Evolutionary conservation across 2,888 invertebrate genomes (phyloP), one percentile per base, ranked within the genome.

Genomic region (Caenorhabditis virilis): DNA sequence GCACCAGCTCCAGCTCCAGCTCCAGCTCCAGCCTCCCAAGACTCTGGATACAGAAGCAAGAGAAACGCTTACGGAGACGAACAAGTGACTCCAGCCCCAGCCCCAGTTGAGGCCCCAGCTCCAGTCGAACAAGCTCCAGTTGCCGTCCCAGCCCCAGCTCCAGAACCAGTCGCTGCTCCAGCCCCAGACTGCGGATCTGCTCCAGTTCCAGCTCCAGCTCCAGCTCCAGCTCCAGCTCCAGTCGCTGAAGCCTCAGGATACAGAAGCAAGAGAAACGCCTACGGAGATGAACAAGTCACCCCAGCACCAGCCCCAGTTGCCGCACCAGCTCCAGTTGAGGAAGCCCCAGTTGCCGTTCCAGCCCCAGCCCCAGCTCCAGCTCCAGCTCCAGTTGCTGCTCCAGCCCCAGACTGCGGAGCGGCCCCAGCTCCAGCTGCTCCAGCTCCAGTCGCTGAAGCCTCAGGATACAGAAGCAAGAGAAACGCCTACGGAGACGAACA

Each of bases 241-340:
- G 59, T 39, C 26, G 52, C 55, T 25, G 41, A 57, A 48, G 57
- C 41, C 13, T 61, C 61, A 16, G 61, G 61, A 55, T 61, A 61
- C 61, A 54, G 61, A 61, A 61, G 35, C 61, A 62, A 57, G 42
- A 62, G 62, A 64, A 65, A 65, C 61, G 55, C 61, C 30, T 74
- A 74, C 43, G 74, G 74, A 61, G 74, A 74, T 26, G 74, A 74
- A 38, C 51, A 50, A 20, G 68, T 71, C n/a, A 66, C 70, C n/a
- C 69, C 72, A 45, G 71, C 64, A 7, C 35, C 53, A 36, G 46
- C n/a, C 33, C 26, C 30, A 9, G 33, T 46, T 16, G 35, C 43
- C 20, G 39, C 47, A 22, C 53, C 54, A 47, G 51, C 56, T 30
- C 66, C 62, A 56, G 60, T 49, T 23, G 64, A 47, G 22, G 20